Base-by-base conservation (phyloP, 1,140 invertebrate species). In the Apolygus lucorum region DNA sequence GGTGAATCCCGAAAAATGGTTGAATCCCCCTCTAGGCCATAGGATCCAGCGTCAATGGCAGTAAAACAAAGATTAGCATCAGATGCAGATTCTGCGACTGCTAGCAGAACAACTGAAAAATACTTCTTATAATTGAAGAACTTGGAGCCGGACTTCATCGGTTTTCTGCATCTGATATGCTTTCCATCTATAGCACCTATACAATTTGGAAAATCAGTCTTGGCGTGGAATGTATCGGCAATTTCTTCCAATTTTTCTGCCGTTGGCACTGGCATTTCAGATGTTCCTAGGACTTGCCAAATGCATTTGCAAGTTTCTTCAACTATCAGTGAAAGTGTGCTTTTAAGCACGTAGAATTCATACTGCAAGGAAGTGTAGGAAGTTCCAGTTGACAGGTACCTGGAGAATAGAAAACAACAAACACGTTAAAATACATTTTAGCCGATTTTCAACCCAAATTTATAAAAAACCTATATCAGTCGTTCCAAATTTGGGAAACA, bases 161-260 rank as follows among this genome's bases (percentile, higher is more conserved):
- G 73, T 22, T 28, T 28, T 14, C 34, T 54, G 8, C 71, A 63
- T 2, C 69, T 26, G 21, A 74, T 67, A 29, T 72, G 79, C 74
- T 82, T 82, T 11, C 79, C 79, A 76, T 82, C 80, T 2, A 84
- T 72, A 1, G 78, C 78, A 22, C 78, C 79, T 28, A 81, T 68
- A 72, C 79, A 81, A 62, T 79, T 75, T 4, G 81, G 81, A 75
- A 83, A 81, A 76, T 81, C n/a, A 77, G 65, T 52, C 4, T 62
- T 27, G n/a, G 22, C 26, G 28, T 68, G 34, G 22, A 68, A 71
- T 14, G 17, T 21, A 28, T 14, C 8, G 13, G 64, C 42, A 34
- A 68, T 63, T 4, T 24, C 14, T 34, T 49, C 34, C 34, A 8
- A 49, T 17, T 49, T 49, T 17, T 49, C 34, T 49, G 8, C 17